These are phyloP conservation scores for Pterobdella sp. DNA, from an alignment of 2,888 invertebrate species.

Conservation along the genomic window DNA sequence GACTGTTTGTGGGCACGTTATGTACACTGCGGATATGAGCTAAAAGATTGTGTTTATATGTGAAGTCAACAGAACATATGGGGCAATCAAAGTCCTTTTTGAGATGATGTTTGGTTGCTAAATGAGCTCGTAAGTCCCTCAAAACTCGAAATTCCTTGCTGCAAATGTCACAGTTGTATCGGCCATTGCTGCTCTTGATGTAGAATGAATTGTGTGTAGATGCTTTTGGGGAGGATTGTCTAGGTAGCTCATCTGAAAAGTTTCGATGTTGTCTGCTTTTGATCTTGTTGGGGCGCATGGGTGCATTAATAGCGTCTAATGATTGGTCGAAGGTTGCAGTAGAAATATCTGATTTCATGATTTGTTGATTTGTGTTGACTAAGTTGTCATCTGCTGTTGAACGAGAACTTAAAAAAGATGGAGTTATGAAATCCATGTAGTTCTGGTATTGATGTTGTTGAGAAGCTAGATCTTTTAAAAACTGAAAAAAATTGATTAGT, in stretches of 20 bases:
- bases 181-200: background rate
- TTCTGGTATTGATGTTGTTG: background rate
- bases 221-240: background rate
- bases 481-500: background rate
- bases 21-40: slow-evolving; percentile 29
- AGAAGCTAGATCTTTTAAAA: background rate
- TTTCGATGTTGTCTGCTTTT: background rate
- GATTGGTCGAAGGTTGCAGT: too few relatives aligned
- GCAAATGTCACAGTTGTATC: slow-evolving; percentile 28
- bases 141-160: slow-evolving; percentile 25
- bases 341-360: too few relatives aligned
- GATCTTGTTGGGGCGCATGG: background rate
- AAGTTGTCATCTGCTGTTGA: background rate
- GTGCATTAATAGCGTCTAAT: background rate
- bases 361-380: background rate
- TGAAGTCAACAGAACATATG: slow-evolving; percentile 26
- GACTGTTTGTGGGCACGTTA: background rate
- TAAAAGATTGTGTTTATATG: slow-evolving; percentile 31
- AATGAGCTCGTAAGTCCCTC: slow-evolving; percentile 28
- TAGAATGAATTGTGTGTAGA: background rate
- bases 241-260: background rate
- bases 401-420: background rate
- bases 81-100: slow-evolving; percentile 29
- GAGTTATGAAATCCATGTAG: background rate
- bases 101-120: slow-evolving; percentile 29